These are phyloP conservation scores for Plestiodon gilberti DNA, from an alignment of 2,113 vertebrate genomes.

Conservation along the genomic window DNA sequence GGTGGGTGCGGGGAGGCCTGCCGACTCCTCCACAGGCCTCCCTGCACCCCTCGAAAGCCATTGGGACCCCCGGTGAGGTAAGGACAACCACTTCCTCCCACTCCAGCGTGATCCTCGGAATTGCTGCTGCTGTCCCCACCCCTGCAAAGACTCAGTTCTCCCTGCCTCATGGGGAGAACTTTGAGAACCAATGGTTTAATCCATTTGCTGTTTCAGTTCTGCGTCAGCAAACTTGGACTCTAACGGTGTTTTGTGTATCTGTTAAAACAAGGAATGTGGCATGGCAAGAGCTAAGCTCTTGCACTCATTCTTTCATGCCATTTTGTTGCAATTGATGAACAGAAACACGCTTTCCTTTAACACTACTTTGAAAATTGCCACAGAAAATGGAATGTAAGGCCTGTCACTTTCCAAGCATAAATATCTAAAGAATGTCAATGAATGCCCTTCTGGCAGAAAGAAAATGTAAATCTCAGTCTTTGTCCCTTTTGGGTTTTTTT, in stretches of 20 bases:
- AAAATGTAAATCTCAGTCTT: not conserved
- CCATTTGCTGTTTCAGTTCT: not conserved
- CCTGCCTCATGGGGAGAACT: no score
- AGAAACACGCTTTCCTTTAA: not conserved
- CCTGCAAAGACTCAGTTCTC: no score
- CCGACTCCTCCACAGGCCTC: no score
- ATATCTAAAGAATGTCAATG: not conserved
- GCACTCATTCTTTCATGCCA: no score
- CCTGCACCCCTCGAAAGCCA: no score
- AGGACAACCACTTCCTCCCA: no score
- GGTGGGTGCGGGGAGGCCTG: no score
- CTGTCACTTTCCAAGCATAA: not conserved
- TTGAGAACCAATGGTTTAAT: no score
- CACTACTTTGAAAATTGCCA: not conserved
- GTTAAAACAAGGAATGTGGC: not conserved
- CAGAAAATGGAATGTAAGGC: not conserved
- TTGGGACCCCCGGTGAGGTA: no score
- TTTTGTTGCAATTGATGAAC: no score
- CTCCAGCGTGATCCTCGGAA: no score
- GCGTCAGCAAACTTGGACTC: not conserved
- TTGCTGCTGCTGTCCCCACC: no score
- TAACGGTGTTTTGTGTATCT: not conserved
- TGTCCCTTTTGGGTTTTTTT: not conserved
- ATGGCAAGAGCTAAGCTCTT: not conserved
- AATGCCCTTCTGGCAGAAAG: not conserved